phyloP scores from a whole-genome alignment of 2,888 invertebrate genomes.

The Hipparchia semele region DNA sequence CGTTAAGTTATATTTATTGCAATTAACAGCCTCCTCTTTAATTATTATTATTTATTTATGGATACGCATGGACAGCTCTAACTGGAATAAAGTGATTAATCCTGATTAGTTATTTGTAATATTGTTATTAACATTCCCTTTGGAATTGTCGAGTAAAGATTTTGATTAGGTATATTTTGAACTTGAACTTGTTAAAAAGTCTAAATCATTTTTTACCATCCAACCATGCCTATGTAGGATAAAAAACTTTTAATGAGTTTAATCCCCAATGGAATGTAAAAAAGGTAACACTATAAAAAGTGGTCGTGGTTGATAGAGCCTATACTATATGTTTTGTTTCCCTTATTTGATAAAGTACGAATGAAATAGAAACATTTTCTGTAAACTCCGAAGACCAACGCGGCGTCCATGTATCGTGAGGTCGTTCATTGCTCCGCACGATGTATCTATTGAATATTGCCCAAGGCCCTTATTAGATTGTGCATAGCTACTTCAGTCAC shows the following conservation, averaged over 20 bases:
- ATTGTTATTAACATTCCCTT: no score
- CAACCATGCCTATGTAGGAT: background rate
- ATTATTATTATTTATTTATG: no score
- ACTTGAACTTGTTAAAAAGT: no score
- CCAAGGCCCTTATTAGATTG: no score
- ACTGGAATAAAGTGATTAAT: background rate
- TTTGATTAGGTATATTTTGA: no score
- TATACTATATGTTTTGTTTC: background rate
- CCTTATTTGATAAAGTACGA: background rate
- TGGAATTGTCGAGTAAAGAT: no score
- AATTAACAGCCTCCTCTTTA: background rate
- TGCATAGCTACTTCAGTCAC: no score
- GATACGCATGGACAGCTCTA: no score
- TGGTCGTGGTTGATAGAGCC: background rate
- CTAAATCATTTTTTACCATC: no score
- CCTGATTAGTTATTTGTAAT: no score
- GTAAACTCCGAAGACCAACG: background rate
- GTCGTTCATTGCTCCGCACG: no score
- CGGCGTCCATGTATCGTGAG: background rate
- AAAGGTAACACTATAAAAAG: constrained; percentile 12
- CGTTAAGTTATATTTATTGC: background rate
- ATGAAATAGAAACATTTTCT: background rate
- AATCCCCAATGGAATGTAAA: background rate
- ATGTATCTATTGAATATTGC: no score
- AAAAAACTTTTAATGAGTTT: background rate